Evolutionary conservation across 2,797 vertebrate species (phyloP).

Genomic region (Morelia viridis): DNA sequence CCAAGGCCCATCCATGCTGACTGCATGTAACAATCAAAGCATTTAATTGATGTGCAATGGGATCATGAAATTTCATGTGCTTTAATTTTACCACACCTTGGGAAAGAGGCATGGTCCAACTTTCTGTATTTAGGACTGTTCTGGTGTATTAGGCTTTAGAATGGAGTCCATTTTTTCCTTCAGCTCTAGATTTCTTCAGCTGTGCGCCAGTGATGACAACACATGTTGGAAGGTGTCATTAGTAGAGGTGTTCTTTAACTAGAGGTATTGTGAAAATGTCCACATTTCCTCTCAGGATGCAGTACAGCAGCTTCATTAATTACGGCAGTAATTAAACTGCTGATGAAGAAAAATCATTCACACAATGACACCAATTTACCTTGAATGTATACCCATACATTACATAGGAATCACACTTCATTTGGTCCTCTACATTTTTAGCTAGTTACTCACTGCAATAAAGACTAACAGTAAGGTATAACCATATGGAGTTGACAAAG

Average conservation of each 20-base stretch:
- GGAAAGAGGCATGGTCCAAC: not conserved
- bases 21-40: not conserved
- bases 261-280: not conserved
- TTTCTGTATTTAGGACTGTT: not conserved
- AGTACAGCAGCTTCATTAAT: not conserved
- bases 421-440: not conserved
- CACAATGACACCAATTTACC: not conserved
- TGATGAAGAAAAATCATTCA: not conserved
- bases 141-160: not conserved
- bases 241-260: not conserved
- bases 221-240: not conserved
- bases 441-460: not conserved
- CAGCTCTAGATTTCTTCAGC: not conserved
- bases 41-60: fast-evolving
- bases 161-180: not conserved
- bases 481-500: not conserved
- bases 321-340: not conserved
- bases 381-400: not conserved
- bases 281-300: not conserved
- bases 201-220: not conserved
- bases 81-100: not conserved
- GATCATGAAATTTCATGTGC: not conserved
- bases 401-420: not conserved
- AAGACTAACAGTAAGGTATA: not conserved
- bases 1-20: not conserved